phyloP scores from a whole-genome alignment of 2,113 vertebrate species.

The Choloepus hoffmanni region DNA sequence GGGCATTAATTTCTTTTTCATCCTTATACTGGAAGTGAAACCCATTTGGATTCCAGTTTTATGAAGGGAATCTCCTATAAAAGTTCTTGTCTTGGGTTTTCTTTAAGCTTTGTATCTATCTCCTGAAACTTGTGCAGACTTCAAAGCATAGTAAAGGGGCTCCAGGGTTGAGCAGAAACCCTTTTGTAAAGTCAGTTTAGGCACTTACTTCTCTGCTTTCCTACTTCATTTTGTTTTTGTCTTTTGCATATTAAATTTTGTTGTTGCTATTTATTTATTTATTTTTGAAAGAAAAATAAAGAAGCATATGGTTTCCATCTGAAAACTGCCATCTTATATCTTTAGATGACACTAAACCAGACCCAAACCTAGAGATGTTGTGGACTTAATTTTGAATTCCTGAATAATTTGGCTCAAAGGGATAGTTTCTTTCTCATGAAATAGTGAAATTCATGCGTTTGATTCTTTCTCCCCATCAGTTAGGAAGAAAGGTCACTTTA shows the following conservation, averaged over 20 bases:
- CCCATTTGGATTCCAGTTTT: neutral
- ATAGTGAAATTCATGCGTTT: neutral
- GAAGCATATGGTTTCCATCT: neutral
- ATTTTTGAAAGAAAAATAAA: neutral
- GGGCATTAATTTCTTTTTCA: neutral
- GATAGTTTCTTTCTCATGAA: neutral
- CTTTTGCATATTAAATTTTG: neutral
- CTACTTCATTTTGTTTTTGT: neutral
- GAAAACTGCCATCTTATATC: neutral
- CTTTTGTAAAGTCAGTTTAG: neutral
- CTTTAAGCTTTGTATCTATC: neutral
- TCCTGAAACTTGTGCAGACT: neutral
- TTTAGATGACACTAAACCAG: neutral
- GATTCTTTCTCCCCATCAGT: neutral
- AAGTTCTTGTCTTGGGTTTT: neutral
- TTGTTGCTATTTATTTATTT: neutral
- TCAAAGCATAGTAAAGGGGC: neutral
- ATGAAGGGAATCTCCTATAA: neutral
- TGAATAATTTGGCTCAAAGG: slow-evolving; percentile 27
- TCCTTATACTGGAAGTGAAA: neutral
- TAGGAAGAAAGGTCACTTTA: slow-evolving; percentile 39
- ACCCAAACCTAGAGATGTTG: neutral
- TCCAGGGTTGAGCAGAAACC: neutral
- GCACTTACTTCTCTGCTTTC: neutral
- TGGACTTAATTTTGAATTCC: slow-evolving; percentile 6